Conservation (phyloP, 2,797 vertebrate species). For the Eupleurogrammus muticus region DNA sequence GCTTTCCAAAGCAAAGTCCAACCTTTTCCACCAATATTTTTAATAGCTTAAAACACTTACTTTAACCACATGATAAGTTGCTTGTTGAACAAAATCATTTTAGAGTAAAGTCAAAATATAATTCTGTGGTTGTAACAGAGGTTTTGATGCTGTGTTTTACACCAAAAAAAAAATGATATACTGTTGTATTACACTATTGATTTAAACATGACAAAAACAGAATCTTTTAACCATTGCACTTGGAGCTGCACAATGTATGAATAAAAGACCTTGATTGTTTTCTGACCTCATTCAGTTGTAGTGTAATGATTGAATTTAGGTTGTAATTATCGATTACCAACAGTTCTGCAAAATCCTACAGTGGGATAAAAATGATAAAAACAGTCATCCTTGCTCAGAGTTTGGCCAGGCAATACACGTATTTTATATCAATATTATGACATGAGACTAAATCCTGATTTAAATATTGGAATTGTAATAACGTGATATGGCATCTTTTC, state of each 20-base stretch:
- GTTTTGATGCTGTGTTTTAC: conserved; percentile 1
- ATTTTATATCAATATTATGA: too few species aligned
- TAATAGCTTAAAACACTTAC: background rate
- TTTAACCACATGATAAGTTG: background rate
- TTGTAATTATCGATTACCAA: background rate
- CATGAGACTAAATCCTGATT: too few species aligned
- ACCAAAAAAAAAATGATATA: background rate
- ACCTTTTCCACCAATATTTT: background rate
- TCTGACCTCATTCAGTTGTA: background rate
- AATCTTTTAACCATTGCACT: conserved; percentile 6
- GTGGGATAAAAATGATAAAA: conserved; percentile 37
- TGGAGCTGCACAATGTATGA: conserved; percentile 18
- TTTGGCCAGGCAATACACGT: too few species aligned
- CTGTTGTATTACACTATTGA: background rate
- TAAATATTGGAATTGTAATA: too few species aligned
- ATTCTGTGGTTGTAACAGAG: background rate
- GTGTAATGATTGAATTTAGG: background rate
- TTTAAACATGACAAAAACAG: background rate
- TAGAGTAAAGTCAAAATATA: background rate
- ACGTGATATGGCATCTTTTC: too few species aligned
- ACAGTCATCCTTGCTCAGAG: conserved; percentile 36
- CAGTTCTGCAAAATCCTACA: conserved; percentile 6
- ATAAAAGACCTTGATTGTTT: background rate
- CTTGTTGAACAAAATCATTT: background rate
- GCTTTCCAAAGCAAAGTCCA: background rate